Evolutionary conservation across 2,113 vertebrate genomes (phyloP), one percentile per base, ranked within the genome.

Genomic region (Pelecanoides urinatrix): DNA sequence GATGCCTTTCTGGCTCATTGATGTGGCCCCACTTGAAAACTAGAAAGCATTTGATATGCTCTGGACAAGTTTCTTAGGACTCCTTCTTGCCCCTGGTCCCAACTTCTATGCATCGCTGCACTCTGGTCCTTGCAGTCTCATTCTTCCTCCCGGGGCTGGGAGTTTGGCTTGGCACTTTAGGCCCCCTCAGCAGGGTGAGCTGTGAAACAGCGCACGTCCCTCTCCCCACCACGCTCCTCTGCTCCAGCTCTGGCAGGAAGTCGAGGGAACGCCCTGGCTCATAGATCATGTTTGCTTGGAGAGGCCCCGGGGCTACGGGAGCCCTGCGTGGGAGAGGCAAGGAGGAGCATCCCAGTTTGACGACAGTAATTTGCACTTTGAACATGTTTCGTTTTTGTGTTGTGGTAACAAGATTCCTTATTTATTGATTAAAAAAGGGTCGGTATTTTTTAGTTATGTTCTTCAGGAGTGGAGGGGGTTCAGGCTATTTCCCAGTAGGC

Each of bases 331-430:
- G 95, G 96, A 97, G 97, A 98, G 97, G 97, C 74, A 45, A 94
- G 96, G 97, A 98, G 97, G 96, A 97, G 98, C 97, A 98, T 98
- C 98, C 97, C 97, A 96, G 97, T 97, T 94, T 97, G 94, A 97
- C 97, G 97, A 97, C 97, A 98, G 97, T 97, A 97, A 98, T 98
- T 98, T 98, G 98, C 98, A 98, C 98, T 98, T 98, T 98, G 98
- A 98, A 98, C 98, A 96, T 98, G 96, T 98, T 96, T 97, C 96
- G 94, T 97, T 98, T 98, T 98, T 98, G 98, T 98, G 98, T 98
- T 98, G 98, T 98, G 98, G 97, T 98, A 98, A 98, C 97, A 92
- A 97, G 95, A 98, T 97, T 98, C 96, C 96, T 98, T 98, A 98
- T 98, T 98, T 98, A 98, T 98, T 98, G 98, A 97, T 78, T 86